phyloP scores from a whole-genome alignment of 2,797 vertebrate genomes.

The Rhincodon typus region DNA sequence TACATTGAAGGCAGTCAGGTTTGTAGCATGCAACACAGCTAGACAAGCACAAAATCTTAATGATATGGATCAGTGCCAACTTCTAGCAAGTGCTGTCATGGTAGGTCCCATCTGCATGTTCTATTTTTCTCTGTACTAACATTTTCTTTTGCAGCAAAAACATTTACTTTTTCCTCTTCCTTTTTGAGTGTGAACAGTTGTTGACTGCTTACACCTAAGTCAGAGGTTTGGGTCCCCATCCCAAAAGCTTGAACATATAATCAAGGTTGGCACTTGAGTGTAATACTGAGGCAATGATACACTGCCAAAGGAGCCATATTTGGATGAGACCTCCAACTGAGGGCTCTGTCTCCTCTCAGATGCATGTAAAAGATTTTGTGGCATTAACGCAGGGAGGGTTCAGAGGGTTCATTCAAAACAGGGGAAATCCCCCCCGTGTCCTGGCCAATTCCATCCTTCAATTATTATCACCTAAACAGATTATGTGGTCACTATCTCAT shows the following conservation, averaged over 20 bases:
- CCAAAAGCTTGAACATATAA: background rate
- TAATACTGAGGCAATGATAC: background rate
- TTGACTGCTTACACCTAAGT: background rate
- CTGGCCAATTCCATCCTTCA: background rate
- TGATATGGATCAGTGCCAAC: slow-evolving; percentile 17
- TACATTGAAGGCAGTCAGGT: background rate
- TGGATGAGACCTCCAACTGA: background rate
- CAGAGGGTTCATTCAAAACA: background rate
- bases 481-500: background rate
- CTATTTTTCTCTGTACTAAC: background rate
- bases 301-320: background rate
- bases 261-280: background rate
- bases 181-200: background rate
- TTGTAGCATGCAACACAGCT: background rate
- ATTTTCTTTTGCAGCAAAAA: background rate
- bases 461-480: background rate
- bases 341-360: background rate
- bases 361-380: background rate
- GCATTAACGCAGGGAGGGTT: background rate
- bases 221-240: background rate
- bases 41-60: slow-evolving; percentile 16
- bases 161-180: background rate
- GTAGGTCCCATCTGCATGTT: background rate
- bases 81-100: background rate
- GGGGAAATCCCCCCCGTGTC: background rate